A percentile compares a stretch with the other conserved stretches of the same genome.
phyloP scores from a whole-genome alignment of 2,113 vertebrate species.

The Leptodactylus fuscus region DNA sequence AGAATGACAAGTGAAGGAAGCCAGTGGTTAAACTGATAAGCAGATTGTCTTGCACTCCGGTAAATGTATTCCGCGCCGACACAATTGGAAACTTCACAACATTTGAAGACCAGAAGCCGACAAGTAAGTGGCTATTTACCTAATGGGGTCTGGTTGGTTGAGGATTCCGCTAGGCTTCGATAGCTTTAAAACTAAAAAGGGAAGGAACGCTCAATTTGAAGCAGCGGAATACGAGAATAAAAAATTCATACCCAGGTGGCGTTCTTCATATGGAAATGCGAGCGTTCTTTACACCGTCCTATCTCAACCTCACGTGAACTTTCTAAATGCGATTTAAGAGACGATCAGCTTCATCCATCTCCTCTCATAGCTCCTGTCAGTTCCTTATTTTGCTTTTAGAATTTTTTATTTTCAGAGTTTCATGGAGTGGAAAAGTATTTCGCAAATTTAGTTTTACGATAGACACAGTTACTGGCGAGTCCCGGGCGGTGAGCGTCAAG shows the following conservation, averaged over 20 bases:
- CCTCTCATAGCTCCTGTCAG: neutral
- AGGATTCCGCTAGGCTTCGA: neutral
- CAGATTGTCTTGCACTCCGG: constrained; percentile 27
- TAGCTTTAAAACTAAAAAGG: neutral
- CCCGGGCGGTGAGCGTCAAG: too few species aligned
- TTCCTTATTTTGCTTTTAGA: neutral
- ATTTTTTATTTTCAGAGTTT: neutral
- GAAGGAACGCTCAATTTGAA: neutral
- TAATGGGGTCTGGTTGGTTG: constrained; percentile 43
- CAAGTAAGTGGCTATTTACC: constrained; percentile 34
- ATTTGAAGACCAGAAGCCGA: constrained; percentile 23
- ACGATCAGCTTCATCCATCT: neutral
- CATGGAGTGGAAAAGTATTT: neutral
- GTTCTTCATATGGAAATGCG: neutral
- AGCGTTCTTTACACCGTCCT: neutral
- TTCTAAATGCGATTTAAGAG: neutral
- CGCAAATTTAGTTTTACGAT: neutral
- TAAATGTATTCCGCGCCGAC: constrained; percentile 37
- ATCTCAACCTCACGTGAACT: neutral
- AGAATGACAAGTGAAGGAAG: constrained; percentile 31
- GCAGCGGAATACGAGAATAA: neutral
- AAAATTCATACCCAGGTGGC: constrained; percentile 5
- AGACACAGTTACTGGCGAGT: neutral
- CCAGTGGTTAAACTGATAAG: constrained; percentile 30
- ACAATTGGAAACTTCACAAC: constrained; percentile 27